Evolutionary conservation across 35 echinoderm and acorn worm genomes (phyloP), one percentile per base, ranked within the genome.

Genomic region (Stichopus chloronotus): DNA sequence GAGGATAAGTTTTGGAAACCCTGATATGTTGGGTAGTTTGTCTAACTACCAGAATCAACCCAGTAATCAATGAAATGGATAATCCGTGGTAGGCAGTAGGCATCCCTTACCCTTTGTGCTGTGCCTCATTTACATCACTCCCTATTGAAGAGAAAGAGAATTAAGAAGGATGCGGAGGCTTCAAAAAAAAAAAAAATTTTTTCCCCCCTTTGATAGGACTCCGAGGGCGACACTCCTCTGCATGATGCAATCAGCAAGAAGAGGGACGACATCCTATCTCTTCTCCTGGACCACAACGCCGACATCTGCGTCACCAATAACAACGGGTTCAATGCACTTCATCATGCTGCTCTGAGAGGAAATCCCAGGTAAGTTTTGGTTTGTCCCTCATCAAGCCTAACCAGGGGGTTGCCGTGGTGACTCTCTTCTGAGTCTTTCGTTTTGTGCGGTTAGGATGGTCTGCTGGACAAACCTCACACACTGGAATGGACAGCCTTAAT

Each of bases 201-300:
- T 43, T 43, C 3, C 30, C 30, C 30, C 30, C 25, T 58, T 57
- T 72, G 90, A 21, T 85, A 99, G 94, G 97, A 99, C 69, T 99
- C 97, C 4, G 97, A 99, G 94, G 97, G 97, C 30, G 97, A 99
- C 76, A 96, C 97, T 1, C 94, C 97, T 56, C 92, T 99, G 4
- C 97, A 99, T 72, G 97, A 99, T 91, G 97, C 97, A 4, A 99
- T 99, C 88, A 99, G 97, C 83, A 99, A 99, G 90, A 99, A 99
- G 72, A 86, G 97, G 22, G 97, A 99, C 81, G 97, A 99, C 69
- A 99, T 99, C 56, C 83, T 99, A 11, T 95, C 95, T 5, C 97
- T 99, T 63, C 92, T 99, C 3, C 79, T 99, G 90, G 97, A 99
- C 56, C 91, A 99, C 85, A 99, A 95, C 76, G 97, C 97, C 12